Conservation (phyloP, 1,140 invertebrate genomes). For the Ruditapes philippinarum region DNA sequence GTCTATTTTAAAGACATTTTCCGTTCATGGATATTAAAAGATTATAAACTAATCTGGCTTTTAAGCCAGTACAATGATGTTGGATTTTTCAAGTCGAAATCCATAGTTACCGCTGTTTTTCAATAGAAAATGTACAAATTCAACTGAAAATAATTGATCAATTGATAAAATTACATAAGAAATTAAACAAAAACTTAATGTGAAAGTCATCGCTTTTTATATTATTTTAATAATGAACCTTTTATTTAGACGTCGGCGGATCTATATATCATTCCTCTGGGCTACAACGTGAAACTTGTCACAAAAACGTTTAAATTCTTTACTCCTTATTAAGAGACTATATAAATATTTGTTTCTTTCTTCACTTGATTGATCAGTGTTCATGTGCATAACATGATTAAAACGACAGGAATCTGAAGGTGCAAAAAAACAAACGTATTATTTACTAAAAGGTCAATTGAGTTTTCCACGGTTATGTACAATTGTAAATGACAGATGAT, state of each 20-base stretch:
- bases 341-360: not conserved
- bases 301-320: constrained; percentile 22
- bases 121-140: no score
- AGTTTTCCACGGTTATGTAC: no score
- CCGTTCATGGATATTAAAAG: not conserved
- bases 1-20: no score
- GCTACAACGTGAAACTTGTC: not conserved
- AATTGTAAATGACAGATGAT: no score
- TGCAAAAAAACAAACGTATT: no score
- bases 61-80: not conserved
- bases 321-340: not conserved
- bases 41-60: not conserved
- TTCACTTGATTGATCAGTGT: constrained; percentile 30
- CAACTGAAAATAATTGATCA: not conserved
- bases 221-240: not conserved
- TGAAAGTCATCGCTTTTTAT: not conserved
- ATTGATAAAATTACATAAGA: constrained; percentile 3
- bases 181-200: not conserved
- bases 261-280: not conserved
- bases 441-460: no score
- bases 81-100: not conserved
- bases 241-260: not conserved
- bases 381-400: not conserved
- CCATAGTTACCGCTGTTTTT: not conserved
- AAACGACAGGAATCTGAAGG: not conserved